Evolutionary conservation across 2,797 vertebrate species (phyloP).

Genomic region (Coreius guichenoti): DNA sequence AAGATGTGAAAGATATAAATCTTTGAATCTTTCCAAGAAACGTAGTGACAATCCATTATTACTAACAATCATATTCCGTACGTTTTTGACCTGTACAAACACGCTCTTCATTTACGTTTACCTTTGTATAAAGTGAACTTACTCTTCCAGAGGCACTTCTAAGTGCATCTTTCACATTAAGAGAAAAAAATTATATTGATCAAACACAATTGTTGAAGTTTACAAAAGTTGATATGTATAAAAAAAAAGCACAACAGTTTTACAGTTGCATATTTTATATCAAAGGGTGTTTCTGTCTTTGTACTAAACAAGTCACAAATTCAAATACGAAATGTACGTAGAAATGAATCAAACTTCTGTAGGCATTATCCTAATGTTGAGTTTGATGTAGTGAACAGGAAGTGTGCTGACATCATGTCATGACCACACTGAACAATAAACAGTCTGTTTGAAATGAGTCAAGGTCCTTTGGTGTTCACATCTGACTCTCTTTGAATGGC

Average conservation of each 20-base stretch:
- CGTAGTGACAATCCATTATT: conserved; percentile 40
- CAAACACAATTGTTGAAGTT: conserved; percentile 30
- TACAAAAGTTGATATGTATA: conserved; percentile 58
- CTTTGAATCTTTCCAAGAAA: conserved; percentile 6
- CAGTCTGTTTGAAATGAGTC: conserved; percentile 31
- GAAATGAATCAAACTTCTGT: conserved; percentile 36
- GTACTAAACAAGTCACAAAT: conserved; percentile 55
- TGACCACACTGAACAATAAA: conserved; percentile 11
- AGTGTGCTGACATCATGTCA: conserved; percentile 30
- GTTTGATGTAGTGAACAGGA: conserved; percentile 55
- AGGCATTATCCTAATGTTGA: conserved; percentile 51
- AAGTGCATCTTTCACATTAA: conserved; percentile 54
- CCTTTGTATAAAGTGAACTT: conserved; percentile 31
- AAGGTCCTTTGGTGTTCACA: not conserved
- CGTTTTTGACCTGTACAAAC: conserved; percentile 43
- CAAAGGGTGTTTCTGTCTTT: conserved; percentile 49
- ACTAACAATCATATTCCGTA: conserved; percentile 45
- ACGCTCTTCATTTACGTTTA: conserved; percentile 26
- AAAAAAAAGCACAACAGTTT: conserved; percentile 47
- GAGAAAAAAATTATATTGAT: conserved; percentile 24
- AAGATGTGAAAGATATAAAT: conserved; percentile 55
- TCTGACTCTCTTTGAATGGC: conserved; percentile 39
- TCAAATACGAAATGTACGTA: conserved; percentile 40
- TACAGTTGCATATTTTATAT: conserved; percentile 54
- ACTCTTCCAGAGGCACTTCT: conserved; percentile 47